Evolutionary conservation across 1,140 invertebrate species (phyloP).

Genomic region (Elymnias hypermnestra): DNA sequence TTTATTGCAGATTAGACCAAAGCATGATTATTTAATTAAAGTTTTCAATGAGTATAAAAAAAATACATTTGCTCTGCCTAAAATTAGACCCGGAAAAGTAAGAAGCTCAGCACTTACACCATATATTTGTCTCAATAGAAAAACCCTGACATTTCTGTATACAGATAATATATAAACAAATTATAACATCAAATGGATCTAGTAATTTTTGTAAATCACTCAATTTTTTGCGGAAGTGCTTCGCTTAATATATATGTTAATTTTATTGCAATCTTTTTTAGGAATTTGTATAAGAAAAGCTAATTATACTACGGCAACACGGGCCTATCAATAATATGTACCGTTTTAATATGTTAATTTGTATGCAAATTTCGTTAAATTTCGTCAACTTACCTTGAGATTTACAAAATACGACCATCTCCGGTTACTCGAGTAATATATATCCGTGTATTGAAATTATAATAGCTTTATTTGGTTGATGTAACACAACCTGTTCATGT

Average conservation of each 20-base stretch:
- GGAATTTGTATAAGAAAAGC: constrained; percentile 5
- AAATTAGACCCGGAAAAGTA: too few species aligned
- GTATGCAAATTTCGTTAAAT: neutral
- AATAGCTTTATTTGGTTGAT: too few species aligned
- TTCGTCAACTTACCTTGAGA: constrained; percentile 4
- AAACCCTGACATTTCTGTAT: constrained; percentile 19
- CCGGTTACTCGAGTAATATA: too few species aligned
- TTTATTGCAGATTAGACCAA: too few species aligned
- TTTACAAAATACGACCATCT: constrained; percentile 1
- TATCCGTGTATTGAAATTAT: too few species aligned
- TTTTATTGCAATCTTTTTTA: constrained; percentile 10
- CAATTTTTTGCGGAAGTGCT: constrained; percentile 9
- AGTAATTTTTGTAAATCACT: constrained; percentile 7
- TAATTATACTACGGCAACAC: neutral
- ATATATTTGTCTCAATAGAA: too few species aligned
- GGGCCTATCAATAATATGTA: neutral
- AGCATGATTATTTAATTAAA: too few species aligned
- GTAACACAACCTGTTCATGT: too few species aligned
- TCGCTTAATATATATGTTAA: constrained; percentile 10
- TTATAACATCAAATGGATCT: constrained; percentile 5
- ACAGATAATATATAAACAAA: constrained; percentile 12
- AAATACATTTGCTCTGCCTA: too few species aligned
- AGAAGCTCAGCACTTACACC: too few species aligned
- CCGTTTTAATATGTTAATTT: neutral
- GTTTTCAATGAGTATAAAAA: too few species aligned